These are phyloP conservation scores for Cheilosia scutellata DNA, from an alignment of 2,888 invertebrate species.

Conservation along the genomic window DNA sequence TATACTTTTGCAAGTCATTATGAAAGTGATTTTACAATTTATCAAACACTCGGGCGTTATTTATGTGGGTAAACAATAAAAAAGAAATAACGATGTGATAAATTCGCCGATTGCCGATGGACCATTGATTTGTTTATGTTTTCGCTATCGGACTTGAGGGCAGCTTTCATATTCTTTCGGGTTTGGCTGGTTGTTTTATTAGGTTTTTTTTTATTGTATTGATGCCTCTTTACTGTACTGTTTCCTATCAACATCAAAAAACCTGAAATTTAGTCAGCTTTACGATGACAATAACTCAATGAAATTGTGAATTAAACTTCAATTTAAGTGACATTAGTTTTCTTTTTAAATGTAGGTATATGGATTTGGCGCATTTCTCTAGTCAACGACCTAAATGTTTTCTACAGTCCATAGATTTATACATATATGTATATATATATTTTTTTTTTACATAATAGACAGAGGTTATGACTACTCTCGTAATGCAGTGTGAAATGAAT, in stretches of 20 bases:
- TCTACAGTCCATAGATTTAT: too few species aligned
- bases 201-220: background rate
- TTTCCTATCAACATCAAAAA: background rate
- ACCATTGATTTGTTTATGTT: constrained; percentile 32
- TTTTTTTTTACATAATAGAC: too few species aligned
- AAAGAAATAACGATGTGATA: background rate
- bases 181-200: background rate
- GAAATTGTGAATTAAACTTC: background rate
- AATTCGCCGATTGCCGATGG: background rate
- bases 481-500: too few species aligned
- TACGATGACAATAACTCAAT: background rate
- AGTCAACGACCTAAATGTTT: too few species aligned
- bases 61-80: background rate
- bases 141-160: constrained; percentile 41
- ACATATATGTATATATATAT: too few species aligned
- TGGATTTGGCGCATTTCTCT: too few species aligned
- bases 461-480: too few species aligned
- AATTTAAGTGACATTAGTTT: too few species aligned
- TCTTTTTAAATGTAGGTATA: too few species aligned
- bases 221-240: background rate
- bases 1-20: constrained; percentile 21
- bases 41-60: background rate
- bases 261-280: background rate
- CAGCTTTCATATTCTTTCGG: constrained; percentile 4
- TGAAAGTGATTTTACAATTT: constrained; percentile 41